Conservation (phyloP, 2,888 invertebrate species). For the Acanthosepion pharaonis region DNA sequence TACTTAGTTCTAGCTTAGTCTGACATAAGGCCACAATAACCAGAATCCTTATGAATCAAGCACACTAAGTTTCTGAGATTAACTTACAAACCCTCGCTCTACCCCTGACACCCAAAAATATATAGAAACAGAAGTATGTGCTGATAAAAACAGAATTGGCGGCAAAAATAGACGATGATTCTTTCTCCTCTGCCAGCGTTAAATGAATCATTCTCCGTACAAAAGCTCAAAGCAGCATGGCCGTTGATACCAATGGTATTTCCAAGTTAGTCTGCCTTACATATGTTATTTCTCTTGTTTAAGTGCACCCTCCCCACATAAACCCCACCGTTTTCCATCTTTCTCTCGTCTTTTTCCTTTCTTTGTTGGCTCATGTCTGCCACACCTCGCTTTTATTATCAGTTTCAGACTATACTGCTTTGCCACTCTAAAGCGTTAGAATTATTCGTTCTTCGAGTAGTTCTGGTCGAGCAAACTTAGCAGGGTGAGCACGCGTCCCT, state of each 20-base stretch:
- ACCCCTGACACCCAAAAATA: not conserved
- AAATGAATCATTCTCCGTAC: not conserved
- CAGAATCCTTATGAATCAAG: not conserved
- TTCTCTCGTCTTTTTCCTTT: not conserved
- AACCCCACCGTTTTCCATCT: not conserved
- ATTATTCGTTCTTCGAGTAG: not conserved
- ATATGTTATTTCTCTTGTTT: not conserved
- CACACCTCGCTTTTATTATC: too few species aligned
- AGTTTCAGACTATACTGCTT: not conserved
- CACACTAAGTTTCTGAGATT: not conserved
- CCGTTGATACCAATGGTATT: not conserved
- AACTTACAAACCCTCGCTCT: not conserved
- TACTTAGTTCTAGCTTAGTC: too few species aligned
- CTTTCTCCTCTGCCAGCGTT: not conserved
- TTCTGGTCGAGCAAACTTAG: conserved; percentile 12
- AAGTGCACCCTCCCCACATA: not conserved
- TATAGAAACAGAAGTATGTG: not conserved
- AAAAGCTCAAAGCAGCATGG: conserved; percentile 18
- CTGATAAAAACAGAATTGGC: not conserved
- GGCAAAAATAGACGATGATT: not conserved
- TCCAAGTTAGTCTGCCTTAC: not conserved
- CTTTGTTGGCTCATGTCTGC: too few species aligned
- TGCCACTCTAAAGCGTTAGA: not conserved
- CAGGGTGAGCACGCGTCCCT: not conserved
- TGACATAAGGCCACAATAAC: not conserved